Conservation (phyloP, 2,888 invertebrate genomes). For the Thera obeliscata region DNA sequence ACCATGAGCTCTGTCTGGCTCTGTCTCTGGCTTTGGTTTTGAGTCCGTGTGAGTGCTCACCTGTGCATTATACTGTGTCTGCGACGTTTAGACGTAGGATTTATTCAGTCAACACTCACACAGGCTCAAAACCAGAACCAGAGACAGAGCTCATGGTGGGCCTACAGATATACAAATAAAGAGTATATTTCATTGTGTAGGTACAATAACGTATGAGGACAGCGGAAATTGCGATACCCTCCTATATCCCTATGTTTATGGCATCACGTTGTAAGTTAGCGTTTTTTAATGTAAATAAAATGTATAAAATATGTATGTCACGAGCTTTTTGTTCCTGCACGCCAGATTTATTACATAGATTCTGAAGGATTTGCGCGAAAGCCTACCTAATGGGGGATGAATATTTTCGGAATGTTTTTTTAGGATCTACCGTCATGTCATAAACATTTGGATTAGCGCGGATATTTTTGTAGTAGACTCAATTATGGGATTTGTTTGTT, state of each 20-base stretch:
- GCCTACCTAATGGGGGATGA: constrained; percentile 38
- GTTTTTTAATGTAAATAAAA: constrained; percentile 54
- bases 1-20: too few relatives aligned
- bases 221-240: background rate
- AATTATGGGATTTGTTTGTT: constrained; percentile 9
- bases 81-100: too few relatives aligned
- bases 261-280: constrained; percentile 62
- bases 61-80: too few relatives aligned
- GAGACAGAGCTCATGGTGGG: too few relatives aligned
- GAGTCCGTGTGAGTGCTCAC: too few relatives aligned
- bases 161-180: too few relatives aligned
- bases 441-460: constrained; percentile 27
- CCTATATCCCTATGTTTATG: constrained; percentile 52
- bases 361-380: constrained; percentile 33
- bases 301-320: constrained; percentile 45
- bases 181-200: too few relatives aligned
- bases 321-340: constrained; percentile 31
- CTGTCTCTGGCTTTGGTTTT: too few relatives aligned
- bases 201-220: background rate
- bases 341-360: constrained; percentile 41
- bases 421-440: constrained; percentile 21
- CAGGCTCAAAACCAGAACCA: too few relatives aligned
- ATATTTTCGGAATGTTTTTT: constrained; percentile 37
- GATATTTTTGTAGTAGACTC: constrained; percentile 15
- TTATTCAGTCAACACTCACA: too few relatives aligned